Base-by-base conservation (phyloP, 64 coral and sea anemone species). In the Orbicella faveolata region DNA sequence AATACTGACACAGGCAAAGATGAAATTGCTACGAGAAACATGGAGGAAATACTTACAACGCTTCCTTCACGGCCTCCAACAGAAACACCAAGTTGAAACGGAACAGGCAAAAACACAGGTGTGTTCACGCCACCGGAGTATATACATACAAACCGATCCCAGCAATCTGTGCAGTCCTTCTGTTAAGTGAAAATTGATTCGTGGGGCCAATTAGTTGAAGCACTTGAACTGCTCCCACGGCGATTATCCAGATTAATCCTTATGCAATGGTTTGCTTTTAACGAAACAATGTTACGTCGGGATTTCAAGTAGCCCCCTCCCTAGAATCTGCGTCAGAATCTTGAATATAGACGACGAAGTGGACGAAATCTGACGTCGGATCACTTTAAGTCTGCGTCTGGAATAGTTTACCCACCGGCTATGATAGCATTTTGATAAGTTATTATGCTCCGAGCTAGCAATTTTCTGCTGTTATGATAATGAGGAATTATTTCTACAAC, bases 351-450 rank as follows among this genome's bases (percentile, higher is more conserved):
- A 78, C 76, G 44, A 52, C 15, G 52, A 69, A 52, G 6, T 52
- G 48, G 39, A 52, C 12, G 30, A 14, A 15, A 34, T 62, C 30
- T 63, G 79, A 63, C 55, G 79, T 62, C 79, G 79, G 79, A 18
- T 81, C 55, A 81, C 79, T 81, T 81, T 81, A 34, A 81, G 21
- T 70, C 25, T 26, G 25, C 55, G 59, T 81, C 79, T 81, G 57
- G 34, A 25, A 70, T n/a, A 7, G 21, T 26, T 23, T 26, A 25
- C 0, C 67, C 21, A 25, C 21, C 25, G 21, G 25, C 67, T 70
- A 25, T 70, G n/a, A 70, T 26, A 70, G 67, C 67, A 70, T 70
- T n/a, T 23, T 25, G 21, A 23, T 26, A 26, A 70, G 67, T 20
- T 70, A 70, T 11, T 26, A 70, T 6, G 21, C 20, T n/a, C 23